Evolutionary conservation across 2,113 vertebrate genomes (phyloP).

Genomic region (Procavia capensis): DNA sequence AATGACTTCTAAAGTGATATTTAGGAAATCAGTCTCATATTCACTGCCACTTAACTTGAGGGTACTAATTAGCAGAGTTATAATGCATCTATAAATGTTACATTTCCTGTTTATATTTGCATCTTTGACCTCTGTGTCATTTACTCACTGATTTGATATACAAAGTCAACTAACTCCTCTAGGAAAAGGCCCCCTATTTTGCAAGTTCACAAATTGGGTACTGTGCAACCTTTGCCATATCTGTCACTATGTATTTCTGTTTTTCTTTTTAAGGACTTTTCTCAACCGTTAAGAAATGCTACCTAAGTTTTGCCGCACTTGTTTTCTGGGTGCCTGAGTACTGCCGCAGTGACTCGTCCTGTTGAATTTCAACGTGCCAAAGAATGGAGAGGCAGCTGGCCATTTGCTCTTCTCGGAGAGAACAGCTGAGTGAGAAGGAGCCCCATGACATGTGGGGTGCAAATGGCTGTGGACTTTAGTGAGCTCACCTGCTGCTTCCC

Average conservation of each 20-base stretch:
- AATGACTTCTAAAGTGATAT: background rate
- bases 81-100: background rate
- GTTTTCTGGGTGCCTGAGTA: too few relatives aligned
- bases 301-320: background rate
- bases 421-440: background rate
- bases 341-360: background rate
- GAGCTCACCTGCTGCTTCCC: background rate
- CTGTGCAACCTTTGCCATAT: background rate
- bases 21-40: background rate
- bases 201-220: background rate
- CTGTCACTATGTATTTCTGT: background rate
- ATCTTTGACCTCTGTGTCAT: background rate
- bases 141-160: background rate
- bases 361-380: background rate
- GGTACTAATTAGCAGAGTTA: slow-evolving; percentile 10
- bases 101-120: background rate
- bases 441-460: rapidly evolving
- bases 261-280: background rate
- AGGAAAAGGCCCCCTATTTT: background rate
- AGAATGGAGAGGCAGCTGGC: background rate
- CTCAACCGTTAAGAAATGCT: background rate
- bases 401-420: background rate
- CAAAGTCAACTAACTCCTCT: background rate
- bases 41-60: background rate
- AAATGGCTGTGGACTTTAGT: background rate